These are phyloP conservation scores for Boloria euphrosyne DNA, from an alignment of 2,888 invertebrate species.

Conservation along the genomic window DNA sequence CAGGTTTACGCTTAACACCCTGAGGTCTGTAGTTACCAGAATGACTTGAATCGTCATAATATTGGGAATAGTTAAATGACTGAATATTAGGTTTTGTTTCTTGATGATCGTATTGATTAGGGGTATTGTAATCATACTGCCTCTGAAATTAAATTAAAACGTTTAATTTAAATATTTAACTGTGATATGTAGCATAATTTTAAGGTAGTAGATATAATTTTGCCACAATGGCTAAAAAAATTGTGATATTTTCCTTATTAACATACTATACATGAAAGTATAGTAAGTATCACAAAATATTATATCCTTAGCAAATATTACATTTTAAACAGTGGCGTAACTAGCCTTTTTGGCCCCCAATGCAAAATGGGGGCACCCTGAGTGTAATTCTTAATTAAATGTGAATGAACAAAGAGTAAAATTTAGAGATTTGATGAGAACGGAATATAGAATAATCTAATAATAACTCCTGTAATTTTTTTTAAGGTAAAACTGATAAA, in stretches of 20 bases:
- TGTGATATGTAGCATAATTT: no score
- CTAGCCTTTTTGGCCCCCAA: no score
- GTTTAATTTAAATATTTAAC: constrained; percentile 3
- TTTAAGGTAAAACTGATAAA: no score
- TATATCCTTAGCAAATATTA: constrained; percentile 5
- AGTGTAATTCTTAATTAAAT: no score
- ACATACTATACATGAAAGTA: constrained; percentile 8
- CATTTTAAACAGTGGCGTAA: neutral
- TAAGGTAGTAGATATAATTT: neutral
- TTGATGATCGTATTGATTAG: constrained; percentile 45
- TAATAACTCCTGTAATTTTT: no score
- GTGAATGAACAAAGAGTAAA: no score
- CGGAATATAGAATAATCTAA: no score
- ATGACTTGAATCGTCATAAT: constrained; percentile 49
- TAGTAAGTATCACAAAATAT: constrained; percentile 25
- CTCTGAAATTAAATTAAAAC: constrained; percentile 61
- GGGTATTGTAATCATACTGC: constrained; percentile 49
- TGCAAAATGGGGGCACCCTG: no score
- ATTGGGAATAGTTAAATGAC: constrained; percentile 34
- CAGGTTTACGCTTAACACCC: constrained; percentile 30
- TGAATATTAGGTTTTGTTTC: constrained; percentile 17
- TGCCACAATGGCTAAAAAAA: neutral
- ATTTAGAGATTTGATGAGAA: no score
- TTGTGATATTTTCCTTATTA: constrained; percentile 19
- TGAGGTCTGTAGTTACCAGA: constrained; percentile 39